phyloP scores from a whole-genome alignment of 2,113 vertebrate genomes.

The Gymnorhina tibicen region DNA sequence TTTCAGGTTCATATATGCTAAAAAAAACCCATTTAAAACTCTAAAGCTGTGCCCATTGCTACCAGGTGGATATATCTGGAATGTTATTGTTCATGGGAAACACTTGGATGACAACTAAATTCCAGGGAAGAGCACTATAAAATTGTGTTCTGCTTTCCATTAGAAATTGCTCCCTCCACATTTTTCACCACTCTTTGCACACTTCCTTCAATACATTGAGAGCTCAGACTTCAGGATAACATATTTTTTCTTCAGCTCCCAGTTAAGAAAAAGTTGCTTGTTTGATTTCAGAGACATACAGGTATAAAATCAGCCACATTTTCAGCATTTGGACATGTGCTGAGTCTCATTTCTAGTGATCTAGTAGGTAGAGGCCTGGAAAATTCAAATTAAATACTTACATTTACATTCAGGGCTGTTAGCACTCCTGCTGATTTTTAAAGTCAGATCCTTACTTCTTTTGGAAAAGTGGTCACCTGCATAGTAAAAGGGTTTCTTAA shows the following conservation, averaged over 20 bases:
- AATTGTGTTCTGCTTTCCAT: slow-evolving; percentile 9
- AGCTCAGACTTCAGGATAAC: neutral
- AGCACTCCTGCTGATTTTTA: neutral
- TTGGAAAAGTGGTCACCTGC: neutral
- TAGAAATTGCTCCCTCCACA: neutral
- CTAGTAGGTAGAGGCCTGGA: neutral
- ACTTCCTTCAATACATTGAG: neutral
- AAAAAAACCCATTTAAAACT: neutral
- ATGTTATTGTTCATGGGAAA: neutral
- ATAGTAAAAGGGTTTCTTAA: neutral
- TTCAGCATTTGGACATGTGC: neutral
- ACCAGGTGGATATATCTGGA: neutral
- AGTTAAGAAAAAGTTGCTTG: neutral
- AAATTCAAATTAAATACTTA: neutral
- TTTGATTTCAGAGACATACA: neutral
- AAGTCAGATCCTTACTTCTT: neutral
- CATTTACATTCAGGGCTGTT: neutral
- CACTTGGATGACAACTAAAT: slow-evolving; percentile 11
- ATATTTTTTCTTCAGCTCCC: neutral
- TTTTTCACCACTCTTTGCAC: neutral
- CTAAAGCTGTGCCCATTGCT: neutral
- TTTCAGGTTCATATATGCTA: neutral
- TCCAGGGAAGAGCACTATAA: neutral
- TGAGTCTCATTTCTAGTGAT: neutral
- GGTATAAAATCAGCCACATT: neutral